Percentiles rank a stretch among this genome's conserved stretches.
Evolutionary conservation across 2,888 invertebrate species (phyloP).

Genomic region (Lucinisca nassula): DNA sequence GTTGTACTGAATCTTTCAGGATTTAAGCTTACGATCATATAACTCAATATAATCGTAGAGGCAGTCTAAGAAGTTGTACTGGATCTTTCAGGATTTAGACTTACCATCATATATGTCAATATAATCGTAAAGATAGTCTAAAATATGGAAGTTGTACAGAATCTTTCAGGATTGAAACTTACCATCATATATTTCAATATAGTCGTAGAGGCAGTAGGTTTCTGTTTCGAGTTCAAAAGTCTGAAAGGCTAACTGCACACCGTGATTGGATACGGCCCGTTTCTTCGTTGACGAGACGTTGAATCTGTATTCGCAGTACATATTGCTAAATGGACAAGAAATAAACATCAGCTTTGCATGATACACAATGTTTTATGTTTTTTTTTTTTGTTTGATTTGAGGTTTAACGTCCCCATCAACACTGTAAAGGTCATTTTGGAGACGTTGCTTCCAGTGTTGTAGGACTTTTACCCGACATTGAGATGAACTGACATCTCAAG

Average conservation of each 20-base stretch:
- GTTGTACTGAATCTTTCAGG: too few relatives aligned
- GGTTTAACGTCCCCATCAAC: neutral
- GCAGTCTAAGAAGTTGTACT: too few relatives aligned
- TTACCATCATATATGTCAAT: constrained; percentile 51
- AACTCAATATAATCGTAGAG: constrained; percentile 40
- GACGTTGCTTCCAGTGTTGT: too few relatives aligned
- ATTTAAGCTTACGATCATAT: constrained; percentile 46
- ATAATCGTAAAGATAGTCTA: constrained; percentile 52
- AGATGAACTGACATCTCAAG: too few relatives aligned
- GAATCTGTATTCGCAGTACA: constrained; percentile 10
- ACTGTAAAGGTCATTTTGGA: too few relatives aligned
- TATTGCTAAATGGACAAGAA: constrained; percentile 21
- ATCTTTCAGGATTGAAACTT: constrained; percentile 17
- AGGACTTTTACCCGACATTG: too few relatives aligned
- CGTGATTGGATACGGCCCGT: neutral
- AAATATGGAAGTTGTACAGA: too few relatives aligned
- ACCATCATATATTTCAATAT: constrained; percentile 49
- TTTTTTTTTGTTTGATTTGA: neutral
- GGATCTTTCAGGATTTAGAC: too few relatives aligned
- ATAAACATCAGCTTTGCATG: neutral
- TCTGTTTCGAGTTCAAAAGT: constrained; percentile 38
- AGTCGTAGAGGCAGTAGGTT: constrained; percentile 52
- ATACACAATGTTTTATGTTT: neutral
- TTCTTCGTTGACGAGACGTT: neutral
- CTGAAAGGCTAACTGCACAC: neutral